phyloP scores from a whole-genome alignment of 2,888 invertebrate genomes.

The Dorcus hopei region DNA sequence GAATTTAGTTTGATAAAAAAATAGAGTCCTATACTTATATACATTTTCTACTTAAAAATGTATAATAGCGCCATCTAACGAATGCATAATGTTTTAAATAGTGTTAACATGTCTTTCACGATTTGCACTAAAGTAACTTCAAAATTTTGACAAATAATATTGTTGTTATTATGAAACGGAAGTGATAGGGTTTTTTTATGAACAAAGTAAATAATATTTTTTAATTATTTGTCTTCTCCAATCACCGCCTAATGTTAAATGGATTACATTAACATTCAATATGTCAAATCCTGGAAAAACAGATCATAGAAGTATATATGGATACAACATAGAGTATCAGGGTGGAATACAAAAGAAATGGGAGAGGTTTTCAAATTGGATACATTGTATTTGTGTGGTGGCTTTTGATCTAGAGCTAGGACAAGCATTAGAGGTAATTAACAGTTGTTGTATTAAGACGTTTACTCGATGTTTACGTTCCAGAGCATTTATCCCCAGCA shows the following conservation, averaged over 20 bases:
- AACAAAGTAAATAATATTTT: too few species aligned
- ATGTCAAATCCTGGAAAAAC: constrained; percentile 13
- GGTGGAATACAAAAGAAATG: constrained; percentile 47
- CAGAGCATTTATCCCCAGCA: constrained; percentile 80
- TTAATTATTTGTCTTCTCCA: too few species aligned
- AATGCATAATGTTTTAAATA: too few species aligned
- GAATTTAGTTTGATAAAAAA: too few species aligned
- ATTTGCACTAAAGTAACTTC: too few species aligned
- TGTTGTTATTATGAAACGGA: too few species aligned
- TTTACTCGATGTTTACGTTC: constrained; percentile 25
- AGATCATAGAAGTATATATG: constrained; percentile 13
- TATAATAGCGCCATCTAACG: too few species aligned
- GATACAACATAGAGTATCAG: constrained; percentile 17
- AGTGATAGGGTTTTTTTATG: too few species aligned
- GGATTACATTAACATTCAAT: constrained; percentile 10
- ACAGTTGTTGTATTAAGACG: not conserved
- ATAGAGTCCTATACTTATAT: too few species aligned
- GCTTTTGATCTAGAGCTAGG: constrained; percentile 98
- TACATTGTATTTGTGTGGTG: constrained; percentile 96
- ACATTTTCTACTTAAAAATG: too few species aligned
- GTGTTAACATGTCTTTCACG: too few species aligned
- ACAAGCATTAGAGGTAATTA: constrained; percentile 87
- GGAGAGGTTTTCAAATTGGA: constrained; percentile 86
- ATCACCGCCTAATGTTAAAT: constrained; percentile 1
- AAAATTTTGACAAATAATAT: too few species aligned